These are phyloP conservation scores for Gambelia wislizenii DNA, from an alignment of 2,797 vertebrate genomes.

Conservation along the genomic window DNA sequence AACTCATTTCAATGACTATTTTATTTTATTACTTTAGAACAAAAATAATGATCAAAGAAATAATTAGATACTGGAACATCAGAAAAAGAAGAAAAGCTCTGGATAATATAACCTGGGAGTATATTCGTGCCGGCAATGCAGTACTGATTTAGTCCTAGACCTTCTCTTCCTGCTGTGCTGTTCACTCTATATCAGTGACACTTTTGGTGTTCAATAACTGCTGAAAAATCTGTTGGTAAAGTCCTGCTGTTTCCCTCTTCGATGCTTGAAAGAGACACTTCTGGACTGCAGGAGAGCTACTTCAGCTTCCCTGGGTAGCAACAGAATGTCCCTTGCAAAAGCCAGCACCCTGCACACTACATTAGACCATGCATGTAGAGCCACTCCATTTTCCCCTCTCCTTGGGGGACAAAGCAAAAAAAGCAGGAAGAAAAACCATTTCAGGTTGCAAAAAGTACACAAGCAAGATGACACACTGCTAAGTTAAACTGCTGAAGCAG, in stretches of 20 bases:
- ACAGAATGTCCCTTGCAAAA: not conserved
- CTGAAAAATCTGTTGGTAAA: not conserved
- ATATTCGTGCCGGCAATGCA: not conserved
- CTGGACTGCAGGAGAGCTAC: not conserved
- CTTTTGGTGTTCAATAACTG: not conserved
- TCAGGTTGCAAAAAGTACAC: not conserved
- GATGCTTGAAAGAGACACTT: not conserved
- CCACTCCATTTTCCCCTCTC: not conserved
- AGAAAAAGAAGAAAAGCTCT: not conserved
- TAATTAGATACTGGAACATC: not conserved
- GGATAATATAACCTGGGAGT: not conserved
- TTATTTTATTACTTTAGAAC: not conserved
- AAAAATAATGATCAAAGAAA: not conserved
- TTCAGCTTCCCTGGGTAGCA: not conserved
- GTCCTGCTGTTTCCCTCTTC: not conserved
- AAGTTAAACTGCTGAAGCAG: not conserved
- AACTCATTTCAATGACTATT: not conserved
- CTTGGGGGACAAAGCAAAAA: not conserved
- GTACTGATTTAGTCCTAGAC: not conserved
- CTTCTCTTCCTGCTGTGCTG: not conserved
- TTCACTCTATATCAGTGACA: not conserved
- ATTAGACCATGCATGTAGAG: not conserved
- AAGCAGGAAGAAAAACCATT: not conserved
- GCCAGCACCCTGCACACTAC: not conserved
- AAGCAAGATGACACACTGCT: too few relatives aligned